Conservation (phyloP, 2,113 vertebrate genomes). For the Tringa solitaria region DNA sequence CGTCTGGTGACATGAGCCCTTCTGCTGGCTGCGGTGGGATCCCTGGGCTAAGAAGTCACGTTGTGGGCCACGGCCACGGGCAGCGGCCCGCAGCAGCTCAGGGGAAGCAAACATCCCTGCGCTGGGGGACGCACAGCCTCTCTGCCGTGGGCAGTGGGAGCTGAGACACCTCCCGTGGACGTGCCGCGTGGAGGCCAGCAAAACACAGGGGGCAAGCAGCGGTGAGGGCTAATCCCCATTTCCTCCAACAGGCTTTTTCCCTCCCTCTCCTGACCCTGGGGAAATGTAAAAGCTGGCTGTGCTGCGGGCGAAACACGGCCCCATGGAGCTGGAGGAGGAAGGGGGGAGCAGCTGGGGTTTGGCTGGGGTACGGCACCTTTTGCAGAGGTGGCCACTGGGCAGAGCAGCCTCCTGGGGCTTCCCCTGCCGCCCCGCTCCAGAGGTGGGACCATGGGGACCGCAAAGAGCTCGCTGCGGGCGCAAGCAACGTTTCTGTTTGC, state of each 20-base stretch:
- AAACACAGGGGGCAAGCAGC: neutral
- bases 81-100: neutral
- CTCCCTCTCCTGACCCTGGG: neutral
- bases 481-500: neutral
- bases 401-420: neutral
- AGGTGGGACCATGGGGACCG: rapidly evolving
- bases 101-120: neutral
- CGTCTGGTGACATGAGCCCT: neutral
- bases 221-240: neutral
- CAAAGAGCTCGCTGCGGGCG: rapidly evolving
- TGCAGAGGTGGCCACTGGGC: neutral
- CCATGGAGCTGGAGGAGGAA: neutral
- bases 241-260: neutral
- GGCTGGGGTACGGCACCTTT: rapidly evolving
- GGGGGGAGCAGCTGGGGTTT: neutral
- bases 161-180: neutral
- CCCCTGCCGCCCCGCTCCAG: neutral
- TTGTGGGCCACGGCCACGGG: neutral
- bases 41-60: neutral
- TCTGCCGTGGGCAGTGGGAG: rapidly evolving
- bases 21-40: neutral
- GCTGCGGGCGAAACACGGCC: neutral
- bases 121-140: rapidly evolving
- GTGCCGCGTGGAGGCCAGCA: neutral
- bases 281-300: neutral